Percentiles rank a stretch among this genome's conserved stretches.
These are phyloP conservation scores for Cinclus mexicanus DNA, from an alignment of 2,113 vertebrate species.

Conservation along the genomic window DNA sequence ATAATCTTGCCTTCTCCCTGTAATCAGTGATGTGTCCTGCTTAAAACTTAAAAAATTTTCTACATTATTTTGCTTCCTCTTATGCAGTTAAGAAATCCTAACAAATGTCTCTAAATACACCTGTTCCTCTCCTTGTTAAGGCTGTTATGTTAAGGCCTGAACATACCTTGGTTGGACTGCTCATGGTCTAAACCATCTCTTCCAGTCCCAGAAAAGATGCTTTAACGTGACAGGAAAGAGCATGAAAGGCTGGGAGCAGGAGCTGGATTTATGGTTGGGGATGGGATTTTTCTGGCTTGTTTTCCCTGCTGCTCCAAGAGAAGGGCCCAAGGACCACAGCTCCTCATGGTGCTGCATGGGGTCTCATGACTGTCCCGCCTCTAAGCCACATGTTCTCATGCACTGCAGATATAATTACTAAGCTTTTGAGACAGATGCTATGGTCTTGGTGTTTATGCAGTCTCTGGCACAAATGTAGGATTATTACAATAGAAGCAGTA, in stretches of 20 bases:
- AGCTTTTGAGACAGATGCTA: neutral
- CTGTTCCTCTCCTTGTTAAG: neutral
- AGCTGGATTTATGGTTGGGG: neutral
- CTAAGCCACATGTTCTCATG: fast-evolving
- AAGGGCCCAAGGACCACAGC: neutral
- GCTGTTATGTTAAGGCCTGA: neutral
- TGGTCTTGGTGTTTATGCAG: neutral
- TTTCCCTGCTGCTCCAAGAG: neutral
- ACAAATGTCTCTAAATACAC: neutral
- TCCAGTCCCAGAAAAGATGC: neutral
- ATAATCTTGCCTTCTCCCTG: neutral
- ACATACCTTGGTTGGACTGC: neutral
- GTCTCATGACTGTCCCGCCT: neutral
- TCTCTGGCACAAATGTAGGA: neutral
- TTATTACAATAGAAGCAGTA: neutral
- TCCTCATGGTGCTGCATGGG: neutral
- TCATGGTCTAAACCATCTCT: neutral
- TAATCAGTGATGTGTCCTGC: neutral
- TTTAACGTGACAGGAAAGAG: neutral
- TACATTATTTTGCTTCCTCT: neutral
- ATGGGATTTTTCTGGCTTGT: neutral
- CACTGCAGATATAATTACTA: neutral
- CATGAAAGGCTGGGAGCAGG: neutral
- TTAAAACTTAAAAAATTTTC: neutral
- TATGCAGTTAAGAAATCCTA: neutral